Percentiles rank a stretch among this genome's conserved stretches.
These are phyloP conservation scores for Bombus pyrosoma DNA, from an alignment of 1,140 invertebrate genomes.

Conservation along the genomic window DNA sequence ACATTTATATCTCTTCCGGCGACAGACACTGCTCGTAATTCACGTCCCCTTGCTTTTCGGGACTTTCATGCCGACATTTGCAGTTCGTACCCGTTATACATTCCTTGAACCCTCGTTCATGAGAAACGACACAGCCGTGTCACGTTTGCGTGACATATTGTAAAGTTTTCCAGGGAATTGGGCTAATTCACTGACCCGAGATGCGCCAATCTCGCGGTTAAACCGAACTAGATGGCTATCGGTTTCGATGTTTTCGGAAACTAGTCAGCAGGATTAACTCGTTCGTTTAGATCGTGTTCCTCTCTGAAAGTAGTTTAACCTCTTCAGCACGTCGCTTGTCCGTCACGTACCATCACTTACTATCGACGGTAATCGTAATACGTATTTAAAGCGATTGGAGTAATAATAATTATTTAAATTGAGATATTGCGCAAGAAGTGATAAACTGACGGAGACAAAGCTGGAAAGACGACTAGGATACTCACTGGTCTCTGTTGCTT, in stretches of 20 bases:
- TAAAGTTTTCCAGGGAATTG: conserved; percentile 16
- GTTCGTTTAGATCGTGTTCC: background rate
- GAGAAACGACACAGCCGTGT: conserved; percentile 24
- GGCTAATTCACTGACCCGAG: background rate
- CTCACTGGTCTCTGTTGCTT: no score
- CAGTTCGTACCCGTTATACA: background rate
- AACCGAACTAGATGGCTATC: background rate
- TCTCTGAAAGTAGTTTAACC: background rate
- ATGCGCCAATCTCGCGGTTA: conserved; percentile 11
- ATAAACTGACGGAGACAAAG: no score
- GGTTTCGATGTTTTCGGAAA: background rate
- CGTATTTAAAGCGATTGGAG: no score
- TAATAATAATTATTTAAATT: no score
- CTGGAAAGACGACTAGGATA: no score
- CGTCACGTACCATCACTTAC: no score
- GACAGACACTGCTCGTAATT: conserved; percentile 34
- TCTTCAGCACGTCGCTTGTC: background rate
- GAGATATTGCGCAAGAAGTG: no score
- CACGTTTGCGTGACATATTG: conserved; percentile 5
- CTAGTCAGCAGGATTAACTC: background rate
- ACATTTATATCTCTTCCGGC: conserved; percentile 44
- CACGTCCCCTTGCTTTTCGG: conserved; percentile 44
- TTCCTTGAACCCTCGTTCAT: background rate
- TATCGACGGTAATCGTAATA: no score
- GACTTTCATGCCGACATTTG: conserved; percentile 31